phyloP scores from a whole-genome alignment of 1,140 invertebrate genomes.

The Magallana gigas region DNA sequence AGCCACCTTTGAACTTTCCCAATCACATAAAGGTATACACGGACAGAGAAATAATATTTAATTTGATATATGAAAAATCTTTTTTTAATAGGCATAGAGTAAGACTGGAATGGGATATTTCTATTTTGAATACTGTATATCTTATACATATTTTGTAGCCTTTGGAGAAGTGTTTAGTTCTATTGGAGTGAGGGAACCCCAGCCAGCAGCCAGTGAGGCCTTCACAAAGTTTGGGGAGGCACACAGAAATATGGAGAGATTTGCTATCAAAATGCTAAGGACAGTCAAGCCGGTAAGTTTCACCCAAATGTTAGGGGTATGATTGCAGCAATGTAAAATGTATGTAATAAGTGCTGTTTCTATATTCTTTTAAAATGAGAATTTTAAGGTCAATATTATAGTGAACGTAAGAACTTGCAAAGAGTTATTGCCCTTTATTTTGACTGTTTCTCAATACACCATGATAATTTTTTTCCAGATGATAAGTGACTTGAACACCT shows the following conservation, averaged over 20 bases:
- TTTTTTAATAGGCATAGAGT: too few relatives aligned
- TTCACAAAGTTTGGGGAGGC: slow-evolving; percentile 97
- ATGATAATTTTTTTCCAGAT: slow-evolving; percentile 83
- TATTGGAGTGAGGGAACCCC: slow-evolving; percentile 97
- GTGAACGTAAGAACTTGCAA: too few relatives aligned
- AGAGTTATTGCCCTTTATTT: not conserved
- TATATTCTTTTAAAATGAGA: too few relatives aligned
- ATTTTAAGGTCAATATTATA: too few relatives aligned
- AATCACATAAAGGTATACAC: slow-evolving; percentile 86
- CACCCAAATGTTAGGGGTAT: too few relatives aligned
- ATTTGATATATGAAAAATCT: not conserved
- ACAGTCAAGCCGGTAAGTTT: slow-evolving; percentile 90
- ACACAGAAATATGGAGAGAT: slow-evolving; percentile 94
- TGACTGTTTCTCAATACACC: not conserved
- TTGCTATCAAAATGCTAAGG: slow-evolving; percentile 94
- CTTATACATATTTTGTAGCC: slow-evolving; percentile 80
- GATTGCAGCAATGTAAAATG: not conserved
- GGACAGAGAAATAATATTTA: too few relatives aligned
- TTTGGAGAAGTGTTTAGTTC: slow-evolving; percentile 96
- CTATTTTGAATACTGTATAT: not conserved
- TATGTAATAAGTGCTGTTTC: not conserved
- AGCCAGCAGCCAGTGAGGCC: slow-evolving; percentile 95
- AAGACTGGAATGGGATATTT: not conserved
- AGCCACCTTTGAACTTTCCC: slow-evolving; percentile 86
- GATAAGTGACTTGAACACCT: slow-evolving; percentile 95